Base-by-base conservation (phyloP, 2,113 vertebrate genomes). In the Misgurnus anguillicaudatus region DNA sequence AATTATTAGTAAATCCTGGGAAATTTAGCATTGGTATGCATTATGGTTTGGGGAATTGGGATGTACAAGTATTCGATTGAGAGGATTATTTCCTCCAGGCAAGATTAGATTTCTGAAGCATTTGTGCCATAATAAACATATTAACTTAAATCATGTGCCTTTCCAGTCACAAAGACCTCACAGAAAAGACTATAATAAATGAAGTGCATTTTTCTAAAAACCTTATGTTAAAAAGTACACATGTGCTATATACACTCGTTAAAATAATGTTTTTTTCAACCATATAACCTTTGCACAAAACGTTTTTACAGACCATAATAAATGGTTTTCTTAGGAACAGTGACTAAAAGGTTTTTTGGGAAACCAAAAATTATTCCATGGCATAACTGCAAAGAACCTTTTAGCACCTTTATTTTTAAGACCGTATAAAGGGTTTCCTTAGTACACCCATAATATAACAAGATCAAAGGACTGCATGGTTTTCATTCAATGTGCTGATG, bases 51-150 rank as follows among this genome's bases (percentile, higher is more conserved):
- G 38, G 9, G 63, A 4, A 67, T 67, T 19, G 19, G 4, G 10
- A 67, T 47, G 41, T 47, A 21, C 6, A 67, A 47, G 11, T 57
- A 19, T 9, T 55, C 17, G 39, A 55, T 53, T 70, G 57, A 10
- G 36, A 58, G 13, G 70, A 73, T 21, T 19, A 72, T 60, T 76
- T 79, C 82, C 68, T 79, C 69, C 65, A 79, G 36, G 61, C 42
- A 63, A 47, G 21, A 42, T 71, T 73, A 47, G 21, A 42, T 71
- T 73, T 75, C 16, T 39, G 21, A 57, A 65, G 80, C 63, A 78
- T 82, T 60, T 85, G 78, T 51, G 60, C 62, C 61, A 67, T 53
- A 64, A 55, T 73, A 82, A 69, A 77, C 80, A 82, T 64, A 39
- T 62, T 71, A 77, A 75, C 47, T 63, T 55, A 68, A 41, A 69